Base-by-base conservation (phyloP, 1,140 invertebrate genomes). In the Temnothorax curvispinosus region DNA sequence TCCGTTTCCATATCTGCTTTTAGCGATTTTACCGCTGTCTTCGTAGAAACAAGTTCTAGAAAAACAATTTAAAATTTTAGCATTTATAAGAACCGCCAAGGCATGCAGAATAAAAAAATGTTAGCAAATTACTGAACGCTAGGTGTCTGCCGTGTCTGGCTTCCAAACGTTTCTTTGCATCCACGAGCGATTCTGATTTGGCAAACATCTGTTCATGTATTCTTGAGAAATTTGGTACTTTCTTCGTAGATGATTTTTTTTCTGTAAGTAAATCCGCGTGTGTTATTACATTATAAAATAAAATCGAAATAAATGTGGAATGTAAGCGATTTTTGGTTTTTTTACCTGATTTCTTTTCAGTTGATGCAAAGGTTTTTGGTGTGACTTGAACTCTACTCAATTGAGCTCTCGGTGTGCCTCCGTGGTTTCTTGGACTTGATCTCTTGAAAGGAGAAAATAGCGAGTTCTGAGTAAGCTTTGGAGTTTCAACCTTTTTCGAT, bases 221-320 rank as follows among this genome's bases (percentile, higher is more conserved):
- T 7, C 96, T 95, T 5, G 96, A 95, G 88, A 97, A 97, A 93
- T 97, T 96, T 13, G 97, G 97, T 96, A 93, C 91, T 96, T 97
- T 56, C 92, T 95, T 91, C 93, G 94, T 60, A 9, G 88, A 82
- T 52, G 74, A 82, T 72, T 89, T 84, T 80, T 91, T 94, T 7
- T 47, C 80, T 84, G 1, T 50, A 74, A 18, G 27, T 60, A 74
- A 60, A 60, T 32, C 0, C 3, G 1, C 7, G 2, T 15, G 0
- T 75, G 4, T 27, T 27, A 27, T 27, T 27, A 27, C 27, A 41
- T 50, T 21, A 27, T 47, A 41, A 64, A 41, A 50, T 56, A 78
- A 54, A 69, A 21, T 21, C 2, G 8, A 47, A 54, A 47, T 9
- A 56, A 71, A 58, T 35, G 32, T 58, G 58, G 0, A 35, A 47